A percentile compares a stretch with the other conserved stretches of the same genome.
These are phyloP conservation scores for Micromys minutus DNA, from an alignment of 2,113 vertebrate species.

Conservation along the genomic window DNA sequence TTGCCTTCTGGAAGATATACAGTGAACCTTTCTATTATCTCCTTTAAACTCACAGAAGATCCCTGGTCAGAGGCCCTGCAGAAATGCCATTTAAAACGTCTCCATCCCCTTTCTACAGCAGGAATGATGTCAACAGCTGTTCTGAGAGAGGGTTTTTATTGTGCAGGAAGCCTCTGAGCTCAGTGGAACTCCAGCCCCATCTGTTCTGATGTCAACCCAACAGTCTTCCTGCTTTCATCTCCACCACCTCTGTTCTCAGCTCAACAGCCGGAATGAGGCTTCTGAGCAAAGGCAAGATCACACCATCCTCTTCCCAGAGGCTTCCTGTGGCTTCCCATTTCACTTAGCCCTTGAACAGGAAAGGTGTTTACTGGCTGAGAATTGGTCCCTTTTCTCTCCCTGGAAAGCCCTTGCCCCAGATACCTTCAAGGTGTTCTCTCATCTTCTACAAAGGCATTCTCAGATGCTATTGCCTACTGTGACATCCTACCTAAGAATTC, in stretches of 20 bases:
- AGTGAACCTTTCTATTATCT: not conserved
- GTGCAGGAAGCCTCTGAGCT: not conserved
- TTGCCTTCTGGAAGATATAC: not conserved
- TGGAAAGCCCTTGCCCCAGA: not conserved
- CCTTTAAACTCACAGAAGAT: not conserved
- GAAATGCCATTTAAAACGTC: not conserved
- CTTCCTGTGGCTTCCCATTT: not conserved
- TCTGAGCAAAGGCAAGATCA: not conserved
- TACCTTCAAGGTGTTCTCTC: not conserved
- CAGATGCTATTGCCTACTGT: not conserved
- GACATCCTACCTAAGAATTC: constrained; percentile 12
- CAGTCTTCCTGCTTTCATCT: not conserved
- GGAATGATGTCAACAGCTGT: not conserved
- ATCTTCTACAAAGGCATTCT: constrained; percentile 19
- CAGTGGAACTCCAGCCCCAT: not conserved
- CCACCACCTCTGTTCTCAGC: constrained; percentile 9
- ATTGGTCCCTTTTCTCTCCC: not conserved
- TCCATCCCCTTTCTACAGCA: not conserved
- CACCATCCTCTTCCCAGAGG: not conserved
- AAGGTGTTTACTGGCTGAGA: not conserved
- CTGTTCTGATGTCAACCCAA: not conserved
- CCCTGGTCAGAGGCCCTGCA: not conserved
- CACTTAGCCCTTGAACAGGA: not conserved
- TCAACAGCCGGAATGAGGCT: not conserved
- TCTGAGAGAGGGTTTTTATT: not conserved